Evolutionary conservation across 2,888 invertebrate genomes (phyloP), one percentile per base, ranked within the genome.

Genomic region (Steromphala cineraria): DNA sequence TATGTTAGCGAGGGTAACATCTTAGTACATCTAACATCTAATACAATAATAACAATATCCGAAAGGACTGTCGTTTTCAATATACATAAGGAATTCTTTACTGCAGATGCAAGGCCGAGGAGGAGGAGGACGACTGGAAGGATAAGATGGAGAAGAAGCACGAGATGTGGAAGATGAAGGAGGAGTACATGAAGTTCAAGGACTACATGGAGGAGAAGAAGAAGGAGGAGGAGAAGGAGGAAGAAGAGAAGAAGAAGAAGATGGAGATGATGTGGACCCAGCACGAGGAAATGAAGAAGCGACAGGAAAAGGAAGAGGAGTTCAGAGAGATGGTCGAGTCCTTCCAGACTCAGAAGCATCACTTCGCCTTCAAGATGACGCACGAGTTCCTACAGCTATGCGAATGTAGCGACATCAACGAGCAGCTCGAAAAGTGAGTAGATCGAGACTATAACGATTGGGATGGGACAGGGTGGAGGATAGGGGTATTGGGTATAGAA

Each of bases 171-270:
- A 53, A 52, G 55, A 24, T 55, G 53, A 28, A 40, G 46, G 21
- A 67, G 55, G 31, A 62, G 31, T 17, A 62, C 21, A 28, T 19
- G 55, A 52, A 76, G 74, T 40, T 56, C 36, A 46, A 76, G 62
- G 74, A 74, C 19, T 28, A 53, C 53, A 53, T 53, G 67, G 19
- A 53, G 24, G 36, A 74, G 36, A 53, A 74, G 67, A 53, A 74
- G 67, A 40, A 53, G 52, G 53, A 53, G 67, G 74, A 79, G 40
- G 40, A 79, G 21, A 53, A 75, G 75, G 46, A 80, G 75, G 55
- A 56, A 74, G 36, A 79, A 75, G 53, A 80, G 75, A 36, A 75
- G 75, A 75, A 75, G 75, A 62, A 80, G 75, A 36, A 75, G 75
- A 75, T 75, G 75, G 28, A 75, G 75, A 62, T 75, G 79, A 56